Evolutionary conservation across 2,888 invertebrate genomes (phyloP).

Genomic region (Listrodromus nycthemerus): DNA sequence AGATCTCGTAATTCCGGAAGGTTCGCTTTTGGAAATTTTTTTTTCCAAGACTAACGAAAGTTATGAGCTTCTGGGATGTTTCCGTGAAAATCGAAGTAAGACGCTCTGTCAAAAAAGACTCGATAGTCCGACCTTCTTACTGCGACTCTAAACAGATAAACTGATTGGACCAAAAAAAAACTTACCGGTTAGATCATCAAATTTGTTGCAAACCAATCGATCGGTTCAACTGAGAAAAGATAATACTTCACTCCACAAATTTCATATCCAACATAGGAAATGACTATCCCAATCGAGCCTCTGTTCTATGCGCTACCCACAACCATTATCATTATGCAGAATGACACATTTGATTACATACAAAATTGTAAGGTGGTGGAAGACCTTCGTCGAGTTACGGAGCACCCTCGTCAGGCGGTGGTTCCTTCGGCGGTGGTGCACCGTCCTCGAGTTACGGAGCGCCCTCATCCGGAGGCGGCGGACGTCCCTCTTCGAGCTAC

Average conservation of each 20-base stretch:
- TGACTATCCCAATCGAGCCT: background rate
- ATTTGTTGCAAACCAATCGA: no score
- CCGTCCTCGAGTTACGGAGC: conserved; percentile 73
- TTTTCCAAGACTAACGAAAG: no score
- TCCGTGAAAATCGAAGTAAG: no score
- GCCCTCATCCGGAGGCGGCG: conserved; percentile 68
- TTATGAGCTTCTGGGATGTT: no score
- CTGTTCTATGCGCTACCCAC: background rate
- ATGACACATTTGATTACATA: no score
- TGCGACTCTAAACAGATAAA: background rate
- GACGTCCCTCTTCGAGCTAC: conserved; percentile 83
- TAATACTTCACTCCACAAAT: background rate
- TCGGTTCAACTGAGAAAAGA: background rate
- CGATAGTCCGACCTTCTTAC: background rate
- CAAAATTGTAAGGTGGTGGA: conserved; percentile 66
- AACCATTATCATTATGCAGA: no score
- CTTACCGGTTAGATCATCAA: background rate
- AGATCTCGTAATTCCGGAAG: background rate
- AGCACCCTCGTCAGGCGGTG: conserved; percentile 67
- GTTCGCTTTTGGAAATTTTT: no score
- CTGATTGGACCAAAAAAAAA: background rate
- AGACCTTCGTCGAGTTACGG: conserved; percentile 67
- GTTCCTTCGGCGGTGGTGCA: conserved; percentile 47
- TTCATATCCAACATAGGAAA: background rate
- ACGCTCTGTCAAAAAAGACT: no score